These are phyloP conservation scores for Tachina lurida DNA, from an alignment of 2,888 invertebrate genomes.

Conservation along the genomic window DNA sequence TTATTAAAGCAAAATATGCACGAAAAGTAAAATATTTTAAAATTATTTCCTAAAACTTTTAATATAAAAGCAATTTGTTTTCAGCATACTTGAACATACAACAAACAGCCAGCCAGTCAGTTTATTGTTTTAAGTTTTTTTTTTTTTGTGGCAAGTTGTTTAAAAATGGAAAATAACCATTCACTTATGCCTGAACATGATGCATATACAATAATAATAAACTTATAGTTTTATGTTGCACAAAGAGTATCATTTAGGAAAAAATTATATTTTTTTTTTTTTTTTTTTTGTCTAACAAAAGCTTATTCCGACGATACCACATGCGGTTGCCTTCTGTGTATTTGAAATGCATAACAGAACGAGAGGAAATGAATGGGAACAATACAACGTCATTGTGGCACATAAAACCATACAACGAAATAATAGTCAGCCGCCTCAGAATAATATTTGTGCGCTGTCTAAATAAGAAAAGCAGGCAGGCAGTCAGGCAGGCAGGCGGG, in stretches of 20 bases:
- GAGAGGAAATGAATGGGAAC: slow-evolving; percentile 50
- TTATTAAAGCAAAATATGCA: slow-evolving; percentile 1
- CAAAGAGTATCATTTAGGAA: slow-evolving; percentile 41
- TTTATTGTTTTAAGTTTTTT: slow-evolving; percentile 19
- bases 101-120: neutral
- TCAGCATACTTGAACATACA: too few relatives aligned
- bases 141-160: slow-evolving; percentile 34
- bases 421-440: slow-evolving; percentile 24
- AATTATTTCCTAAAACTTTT: slow-evolving; percentile 26
- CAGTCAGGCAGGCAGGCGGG: neutral
- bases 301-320: slow-evolving; percentile 58
- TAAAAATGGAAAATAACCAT: slow-evolving; percentile 26
- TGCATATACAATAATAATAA: slow-evolving; percentile 2
- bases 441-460: slow-evolving; percentile 27
- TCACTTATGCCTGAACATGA: slow-evolving; percentile 35
- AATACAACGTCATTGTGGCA: slow-evolving; percentile 46
- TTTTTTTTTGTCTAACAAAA: slow-evolving; percentile 49
- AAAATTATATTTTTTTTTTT: neutral
- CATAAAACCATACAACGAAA: slow-evolving; percentile 20
- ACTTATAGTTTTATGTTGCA: slow-evolving; percentile 15
- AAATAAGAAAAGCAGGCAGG: slow-evolving; percentile 5
- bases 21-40: neutral
- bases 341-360: slow-evolving; percentile 51
- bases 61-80: slow-evolving; percentile 24
- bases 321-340: slow-evolving; percentile 60